Conservation (phyloP, 2,113 vertebrate genomes). For the Corvus hawaiiensis region DNA sequence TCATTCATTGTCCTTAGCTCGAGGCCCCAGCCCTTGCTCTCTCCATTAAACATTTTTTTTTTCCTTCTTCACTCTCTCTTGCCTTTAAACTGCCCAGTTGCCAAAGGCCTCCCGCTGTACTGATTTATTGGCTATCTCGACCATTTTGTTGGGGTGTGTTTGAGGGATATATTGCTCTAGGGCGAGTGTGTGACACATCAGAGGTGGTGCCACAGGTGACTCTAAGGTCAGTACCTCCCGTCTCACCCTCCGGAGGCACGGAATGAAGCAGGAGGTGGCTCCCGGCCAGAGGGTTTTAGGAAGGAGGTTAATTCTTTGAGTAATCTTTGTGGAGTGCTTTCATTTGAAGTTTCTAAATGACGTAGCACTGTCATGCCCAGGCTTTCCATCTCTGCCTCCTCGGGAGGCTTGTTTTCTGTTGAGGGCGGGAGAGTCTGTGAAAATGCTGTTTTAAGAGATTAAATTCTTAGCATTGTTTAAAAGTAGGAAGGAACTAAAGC, state of each 20-base stretch:
- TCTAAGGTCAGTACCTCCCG: background rate
- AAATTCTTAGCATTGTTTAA: constrained; percentile 57
- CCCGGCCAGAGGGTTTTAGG: background rate
- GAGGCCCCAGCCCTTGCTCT: background rate
- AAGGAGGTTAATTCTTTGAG: constrained; percentile 15
- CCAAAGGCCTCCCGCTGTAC: background rate
- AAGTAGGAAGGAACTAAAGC: constrained; percentile 57
- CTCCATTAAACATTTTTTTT: background rate
- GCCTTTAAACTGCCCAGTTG: background rate
- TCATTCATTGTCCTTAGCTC: constrained; percentile 53
- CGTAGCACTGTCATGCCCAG: background rate
- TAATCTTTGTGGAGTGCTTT: background rate
- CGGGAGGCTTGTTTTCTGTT: background rate
- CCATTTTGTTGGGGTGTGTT: background rate
- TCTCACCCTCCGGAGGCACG: background rate
- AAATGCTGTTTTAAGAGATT: constrained; percentile 38
- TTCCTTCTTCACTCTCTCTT: background rate
- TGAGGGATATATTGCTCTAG: background rate
- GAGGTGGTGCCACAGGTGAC: constrained; percentile 49
- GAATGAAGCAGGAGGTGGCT: background rate
- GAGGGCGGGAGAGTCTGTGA: constrained; percentile 17
- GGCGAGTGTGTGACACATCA: background rate
- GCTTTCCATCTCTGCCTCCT: background rate
- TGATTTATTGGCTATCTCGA: background rate
- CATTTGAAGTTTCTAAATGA: constrained; percentile 30